Evolutionary conservation across 2,888 invertebrate species (phyloP), one percentile per base, ranked within the genome.

Genomic region (Drosophila austrosaltans): DNA sequence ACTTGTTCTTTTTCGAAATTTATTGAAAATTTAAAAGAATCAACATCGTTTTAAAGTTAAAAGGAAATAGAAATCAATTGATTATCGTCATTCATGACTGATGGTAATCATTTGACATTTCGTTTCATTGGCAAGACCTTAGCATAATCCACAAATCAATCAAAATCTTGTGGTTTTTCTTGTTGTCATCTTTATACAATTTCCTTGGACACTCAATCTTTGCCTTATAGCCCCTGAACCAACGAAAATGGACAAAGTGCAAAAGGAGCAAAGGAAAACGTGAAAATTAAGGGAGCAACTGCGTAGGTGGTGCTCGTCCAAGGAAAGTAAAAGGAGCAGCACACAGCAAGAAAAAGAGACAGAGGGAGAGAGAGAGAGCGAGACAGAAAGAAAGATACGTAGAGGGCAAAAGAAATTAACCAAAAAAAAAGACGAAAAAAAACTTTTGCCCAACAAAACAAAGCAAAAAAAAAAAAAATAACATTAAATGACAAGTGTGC

Each of bases 171-270:
- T 6, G 58, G 73, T 48, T 48, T 48, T 22, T 57, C 6, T 36
- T 53, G 16, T 30, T 54, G 28, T 16, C 54, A 30, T n/a, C 7
- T 39, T 12, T 48, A 68, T 61, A 57, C 60, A 60, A 61, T 72
- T 74, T 72, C 30, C 36, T 56, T 48, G 69, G 75, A 75, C 62
- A 69, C 69, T 72, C 72, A 68, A 62, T 68, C 61, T 53, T 53
- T 69, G 12, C 61, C 42, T 39, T 48, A 40, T 22, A 44, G 39
- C 6, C 30, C 6, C 30, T 40, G 53, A 73, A 59, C 54, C 22
- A 44, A 20, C 20, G 30, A 12, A 69, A 22, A 32, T 32, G 48
- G 32, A 25, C 25, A 40, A 61, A 61, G 25, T 53, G 57, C 42
- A 39, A 25, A 61, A 56, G 39, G 30, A 40, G 56, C 48, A 59